These are phyloP conservation scores for Fratercula arctica DNA, from an alignment of 2,797 vertebrate species.

Conservation along the genomic window DNA sequence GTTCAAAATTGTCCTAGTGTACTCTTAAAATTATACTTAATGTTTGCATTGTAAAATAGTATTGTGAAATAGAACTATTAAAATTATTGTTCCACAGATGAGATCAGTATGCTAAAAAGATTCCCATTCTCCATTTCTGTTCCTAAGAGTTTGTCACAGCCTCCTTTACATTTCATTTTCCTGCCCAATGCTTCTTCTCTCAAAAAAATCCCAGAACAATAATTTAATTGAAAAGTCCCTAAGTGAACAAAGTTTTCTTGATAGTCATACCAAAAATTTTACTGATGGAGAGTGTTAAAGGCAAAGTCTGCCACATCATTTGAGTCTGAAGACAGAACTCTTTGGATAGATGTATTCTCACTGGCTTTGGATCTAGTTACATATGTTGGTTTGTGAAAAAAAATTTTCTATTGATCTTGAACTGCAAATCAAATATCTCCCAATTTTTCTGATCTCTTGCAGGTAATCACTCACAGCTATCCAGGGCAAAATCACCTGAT, in stretches of 20 bases:
- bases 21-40: background rate
- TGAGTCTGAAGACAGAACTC: background rate
- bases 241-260: background rate
- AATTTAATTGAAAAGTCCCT: background rate
- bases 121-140: background rate
- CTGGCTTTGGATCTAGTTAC: background rate
- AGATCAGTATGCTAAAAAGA: background rate
- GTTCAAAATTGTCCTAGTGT: background rate
- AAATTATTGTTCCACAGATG: background rate
- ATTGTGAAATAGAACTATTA: background rate
- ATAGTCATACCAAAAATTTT: background rate
- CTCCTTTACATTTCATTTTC: background rate
- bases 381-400: background rate
- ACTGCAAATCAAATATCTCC: background rate
- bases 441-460: background rate
- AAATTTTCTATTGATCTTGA: background rate
- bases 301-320: background rate
- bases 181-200: background rate
- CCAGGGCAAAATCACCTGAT: background rate
- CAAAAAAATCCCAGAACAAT: background rate
- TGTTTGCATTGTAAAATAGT: background rate
- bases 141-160: background rate
- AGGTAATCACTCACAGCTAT: background rate
- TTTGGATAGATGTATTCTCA: background rate
- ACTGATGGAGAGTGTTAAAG: background rate